Conservation (phyloP, 2,113 vertebrate species). For the Tragelaphus imberbis region DNA sequence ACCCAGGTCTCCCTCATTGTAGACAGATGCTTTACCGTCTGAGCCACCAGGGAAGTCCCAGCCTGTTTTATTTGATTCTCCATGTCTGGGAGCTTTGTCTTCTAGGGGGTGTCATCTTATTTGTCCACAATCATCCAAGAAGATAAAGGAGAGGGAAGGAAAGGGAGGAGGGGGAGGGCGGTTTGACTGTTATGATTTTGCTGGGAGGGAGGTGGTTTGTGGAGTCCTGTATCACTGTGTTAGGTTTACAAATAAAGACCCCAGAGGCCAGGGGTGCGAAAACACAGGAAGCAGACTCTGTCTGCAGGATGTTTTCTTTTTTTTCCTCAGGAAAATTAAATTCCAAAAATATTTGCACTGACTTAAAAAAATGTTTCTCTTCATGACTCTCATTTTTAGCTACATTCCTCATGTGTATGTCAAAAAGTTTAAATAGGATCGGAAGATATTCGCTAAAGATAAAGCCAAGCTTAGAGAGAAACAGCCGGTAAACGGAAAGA, state of each 20-base stretch:
- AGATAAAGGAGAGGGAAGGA: background rate
- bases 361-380: slow-evolving; percentile 33
- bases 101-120: background rate
- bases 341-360: slow-evolving; percentile 65
- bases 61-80: background rate
- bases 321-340: slow-evolving; percentile 59
- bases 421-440: slow-evolving; percentile 28
- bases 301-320: slow-evolving; percentile 1
- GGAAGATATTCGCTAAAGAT: background rate
- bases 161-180: background rate
- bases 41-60: too few relatives aligned
- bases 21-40: too few relatives aligned
- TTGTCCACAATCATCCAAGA: background rate
- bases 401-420: slow-evolving; percentile 36
- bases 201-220: background rate
- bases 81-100: background rate
- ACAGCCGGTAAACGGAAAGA: background rate
- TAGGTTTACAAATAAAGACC: slow-evolving; percentile 50
- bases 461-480: background rate
- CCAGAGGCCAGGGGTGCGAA: slow-evolving; percentile 30
- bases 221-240: background rate
- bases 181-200: background rate
- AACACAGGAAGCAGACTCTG: slow-evolving; percentile 50
- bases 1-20: too few relatives aligned
- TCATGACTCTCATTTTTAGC: slow-evolving; percentile 42